Evolutionary conservation across 2,113 vertebrate species (phyloP).

Genomic region (Periophthalmodon schlosseri): DNA sequence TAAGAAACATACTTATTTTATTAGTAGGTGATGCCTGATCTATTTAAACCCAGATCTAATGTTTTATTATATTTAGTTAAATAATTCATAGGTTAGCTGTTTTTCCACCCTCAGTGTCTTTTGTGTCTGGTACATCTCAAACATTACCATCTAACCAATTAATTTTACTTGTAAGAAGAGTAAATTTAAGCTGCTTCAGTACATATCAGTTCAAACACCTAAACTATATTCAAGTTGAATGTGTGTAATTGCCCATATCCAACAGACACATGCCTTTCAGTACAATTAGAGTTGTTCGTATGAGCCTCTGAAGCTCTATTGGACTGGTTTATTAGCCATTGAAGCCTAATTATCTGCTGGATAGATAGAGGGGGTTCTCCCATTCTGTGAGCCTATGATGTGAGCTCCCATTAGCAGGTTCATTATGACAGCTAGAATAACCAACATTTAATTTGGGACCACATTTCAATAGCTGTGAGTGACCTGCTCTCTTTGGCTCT

Average conservation of each 20-base stretch:
- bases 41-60: too few relatives aligned
- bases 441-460: conserved; percentile 63
- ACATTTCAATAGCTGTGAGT: conserved; percentile 79
- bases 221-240: too few relatives aligned
- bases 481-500: conserved; percentile 73
- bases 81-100: too few relatives aligned
- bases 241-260: background rate
- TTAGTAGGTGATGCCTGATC: too few relatives aligned
- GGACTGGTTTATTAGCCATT: conserved; percentile 55
- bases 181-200: background rate
- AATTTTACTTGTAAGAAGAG: too few relatives aligned
- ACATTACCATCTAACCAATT: too few relatives aligned
- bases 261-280: background rate
- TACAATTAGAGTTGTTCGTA: conserved; percentile 17
- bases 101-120: too few relatives aligned
- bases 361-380: conserved; percentile 21
- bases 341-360: conserved; percentile 63
- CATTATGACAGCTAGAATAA: conserved; percentile 69
- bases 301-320: conserved; percentile 25
- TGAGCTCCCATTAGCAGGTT: conserved; percentile 70
- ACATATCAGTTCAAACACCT: background rate
- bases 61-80: too few relatives aligned
- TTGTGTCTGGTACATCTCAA: too few relatives aligned
- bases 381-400: conserved; percentile 48
- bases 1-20: too few relatives aligned